Evolutionary conservation across 2,888 invertebrate species (phyloP), one percentile per base, ranked within the genome.

Genomic region (Tubulanus polymorphus): DNA sequence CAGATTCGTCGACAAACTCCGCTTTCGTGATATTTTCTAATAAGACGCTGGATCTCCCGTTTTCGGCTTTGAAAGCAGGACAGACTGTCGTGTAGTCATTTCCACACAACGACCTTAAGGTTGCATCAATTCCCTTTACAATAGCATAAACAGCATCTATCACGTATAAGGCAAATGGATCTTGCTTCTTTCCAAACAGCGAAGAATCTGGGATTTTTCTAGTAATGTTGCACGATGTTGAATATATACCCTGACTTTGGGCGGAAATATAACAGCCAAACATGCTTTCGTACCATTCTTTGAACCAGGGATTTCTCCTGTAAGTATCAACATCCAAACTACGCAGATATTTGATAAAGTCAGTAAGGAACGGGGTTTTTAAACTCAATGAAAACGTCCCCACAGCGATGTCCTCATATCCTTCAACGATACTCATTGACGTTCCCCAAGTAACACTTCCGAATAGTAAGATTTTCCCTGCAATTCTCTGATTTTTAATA

Each of bases 121-220:
- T 65, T 8, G 52, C 61, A 53, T 72, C 61, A 10, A 75, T 56
- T 15, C 69, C 74, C 37, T 57, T 51, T 2, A 71, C 71, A 20
- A 71, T 59, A 2, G 73, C 72, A 46, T 66, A 62, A 12, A 75
- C 65, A 1, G 70, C 69, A 35, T 62, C 59, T 2, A 74, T 68
- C 3, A 65, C 56, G 50, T 67, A 69, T 1, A 64, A 59, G 3
- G 66, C 53, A 28, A 63, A 66, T n/a, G n/a, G n/a, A n/a, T n/a
- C n/a, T 3, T 51, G 55, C 1, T 56, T 37, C 1, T 58, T 53
- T n/a, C 55, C 55, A 47, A 62, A 66, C 10, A 52, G 62, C 3
- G 55, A 46, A 3, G 27, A 49, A 20, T 37, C 18, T n/a, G 10
- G 46, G 23, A 23, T 25, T 18, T 29, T 10, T 45, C 51, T 68